phyloP scores from a whole-genome alignment of 1,140 invertebrate genomes.

The Radopholus similis region DNA sequence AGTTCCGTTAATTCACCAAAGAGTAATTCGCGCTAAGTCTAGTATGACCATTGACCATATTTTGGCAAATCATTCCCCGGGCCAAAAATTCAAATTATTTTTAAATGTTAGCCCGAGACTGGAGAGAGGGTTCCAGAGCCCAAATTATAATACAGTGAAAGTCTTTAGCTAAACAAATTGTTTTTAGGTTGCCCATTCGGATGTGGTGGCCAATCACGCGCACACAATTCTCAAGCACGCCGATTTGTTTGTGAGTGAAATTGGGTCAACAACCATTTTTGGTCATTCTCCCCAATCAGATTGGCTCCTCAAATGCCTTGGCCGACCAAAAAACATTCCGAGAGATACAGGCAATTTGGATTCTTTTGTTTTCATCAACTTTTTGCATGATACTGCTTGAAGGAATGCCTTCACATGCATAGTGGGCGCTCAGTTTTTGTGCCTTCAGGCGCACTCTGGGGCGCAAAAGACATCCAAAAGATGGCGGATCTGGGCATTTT shows the following conservation, averaged over 20 bases:
- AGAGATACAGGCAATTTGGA: constrained; percentile 21
- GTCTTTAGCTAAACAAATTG: too few relatives aligned
- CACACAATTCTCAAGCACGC: constrained; percentile 62
- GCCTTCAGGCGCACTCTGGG: constrained; percentile 69
- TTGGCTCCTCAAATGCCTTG: constrained; percentile 67
- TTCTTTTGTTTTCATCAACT: background rate
- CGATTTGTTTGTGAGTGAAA: constrained; percentile 63
- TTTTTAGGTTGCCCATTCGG: constrained; percentile 63
- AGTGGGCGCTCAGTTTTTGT: constrained; percentile 63
- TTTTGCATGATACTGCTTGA: background rate
- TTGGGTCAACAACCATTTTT: constrained; percentile 26
- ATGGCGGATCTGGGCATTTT: constrained; percentile 67
- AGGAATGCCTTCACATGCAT: constrained; percentile 42
- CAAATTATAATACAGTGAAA: too few relatives aligned
- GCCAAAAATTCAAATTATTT: too few relatives aligned
- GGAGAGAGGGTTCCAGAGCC: too few relatives aligned
- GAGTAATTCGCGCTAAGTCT: too few relatives aligned
- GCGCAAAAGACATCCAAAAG: constrained; percentile 67
- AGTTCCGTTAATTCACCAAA: too few relatives aligned
- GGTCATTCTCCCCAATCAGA: too few relatives aligned
- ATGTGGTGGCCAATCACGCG: constrained; percentile 64
- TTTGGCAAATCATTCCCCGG: too few relatives aligned
- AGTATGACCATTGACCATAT: too few relatives aligned
- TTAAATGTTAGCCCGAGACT: too few relatives aligned
- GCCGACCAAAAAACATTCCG: constrained; percentile 62